Evolutionary conservation across 2,113 vertebrate species (phyloP).

Genomic region (Oxygymnocypris stewartii): DNA sequence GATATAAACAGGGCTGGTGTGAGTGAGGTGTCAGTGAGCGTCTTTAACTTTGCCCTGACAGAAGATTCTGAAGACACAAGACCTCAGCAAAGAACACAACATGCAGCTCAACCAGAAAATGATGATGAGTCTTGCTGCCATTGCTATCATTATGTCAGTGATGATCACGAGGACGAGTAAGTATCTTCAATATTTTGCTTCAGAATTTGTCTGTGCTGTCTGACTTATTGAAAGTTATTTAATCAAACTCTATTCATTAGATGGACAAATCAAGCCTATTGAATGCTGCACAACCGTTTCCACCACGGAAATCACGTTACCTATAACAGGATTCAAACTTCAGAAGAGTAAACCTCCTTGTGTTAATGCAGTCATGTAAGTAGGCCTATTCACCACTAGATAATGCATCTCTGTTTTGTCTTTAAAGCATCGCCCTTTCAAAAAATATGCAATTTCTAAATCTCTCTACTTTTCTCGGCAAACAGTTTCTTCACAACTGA

Average conservation of each 20-base stretch:
- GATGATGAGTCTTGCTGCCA: slow-evolving; percentile 56
- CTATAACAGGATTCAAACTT: slow-evolving; percentile 69
- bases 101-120: slow-evolving; percentile 65
- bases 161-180: slow-evolving; percentile 21
- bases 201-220: not conserved
- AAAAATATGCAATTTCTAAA: not conserved
- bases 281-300: slow-evolving; percentile 65
- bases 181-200: not conserved
- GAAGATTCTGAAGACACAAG: slow-evolving; percentile 30
- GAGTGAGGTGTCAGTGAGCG: not conserved
- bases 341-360: slow-evolving; percentile 59
- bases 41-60: slow-evolving; percentile 22
- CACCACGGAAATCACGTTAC: slow-evolving; percentile 38
- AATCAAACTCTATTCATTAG: slow-evolving; percentile 25
- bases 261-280: slow-evolving; percentile 35
- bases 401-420: not conserved
- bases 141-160: slow-evolving; percentile 52
- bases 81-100: slow-evolving; percentile 9
- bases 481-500: slow-evolving; percentile 54
- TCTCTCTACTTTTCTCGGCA: not conserved
- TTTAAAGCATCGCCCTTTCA: not conserved
- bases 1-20: slow-evolving; percentile 6
- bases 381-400: not conserved
- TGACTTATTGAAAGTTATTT: not conserved
- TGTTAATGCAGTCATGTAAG: slow-evolving; percentile 50